Evolutionary conservation across 2,888 invertebrate genomes (phyloP).

Genomic region (Monoplex corrugatus): DNA sequence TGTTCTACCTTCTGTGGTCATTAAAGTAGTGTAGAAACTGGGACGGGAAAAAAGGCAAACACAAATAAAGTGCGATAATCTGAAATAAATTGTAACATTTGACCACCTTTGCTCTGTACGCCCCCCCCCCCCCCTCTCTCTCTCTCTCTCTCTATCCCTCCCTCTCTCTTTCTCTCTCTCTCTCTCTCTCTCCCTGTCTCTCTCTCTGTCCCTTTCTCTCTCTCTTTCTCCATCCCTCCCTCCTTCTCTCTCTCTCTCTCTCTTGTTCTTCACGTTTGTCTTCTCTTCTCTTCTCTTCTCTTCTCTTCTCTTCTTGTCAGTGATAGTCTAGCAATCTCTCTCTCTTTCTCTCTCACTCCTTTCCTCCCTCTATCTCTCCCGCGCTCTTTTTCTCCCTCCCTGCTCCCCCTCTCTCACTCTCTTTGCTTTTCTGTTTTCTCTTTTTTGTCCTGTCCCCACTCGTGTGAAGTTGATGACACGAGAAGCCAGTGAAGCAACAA

Average conservation of each 20-base stretch:
- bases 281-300: not conserved
- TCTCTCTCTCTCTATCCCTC: not conserved
- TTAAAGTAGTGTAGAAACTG: no score
- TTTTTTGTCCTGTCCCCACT: not conserved
- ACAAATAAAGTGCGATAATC: no score
- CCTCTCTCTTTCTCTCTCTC: not conserved
- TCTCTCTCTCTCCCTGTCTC: not conserved
- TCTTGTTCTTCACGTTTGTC: not conserved
- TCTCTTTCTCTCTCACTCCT: not conserved
- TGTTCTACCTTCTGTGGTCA: no score
- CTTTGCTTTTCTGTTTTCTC: not conserved
- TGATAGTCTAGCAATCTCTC: no score
- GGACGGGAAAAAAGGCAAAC: no score
- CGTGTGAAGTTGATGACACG: not conserved
- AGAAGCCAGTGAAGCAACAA: conserved; percentile 3
- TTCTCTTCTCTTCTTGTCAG: not conserved
- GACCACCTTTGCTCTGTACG: not conserved
- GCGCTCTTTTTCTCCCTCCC: not conserved
- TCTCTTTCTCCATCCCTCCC: no score
- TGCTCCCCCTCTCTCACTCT: not conserved
- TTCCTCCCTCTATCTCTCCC: not conserved
- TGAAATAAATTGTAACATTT: not conserved
- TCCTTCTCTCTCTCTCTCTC: not conserved
- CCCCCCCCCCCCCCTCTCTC: not conserved
- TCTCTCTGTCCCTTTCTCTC: no score